Evolutionary conservation across 37 sponge, comb jelly and placozoan genomes (phyloP).

Genomic region (Amphimedon queenslandica): DNA sequence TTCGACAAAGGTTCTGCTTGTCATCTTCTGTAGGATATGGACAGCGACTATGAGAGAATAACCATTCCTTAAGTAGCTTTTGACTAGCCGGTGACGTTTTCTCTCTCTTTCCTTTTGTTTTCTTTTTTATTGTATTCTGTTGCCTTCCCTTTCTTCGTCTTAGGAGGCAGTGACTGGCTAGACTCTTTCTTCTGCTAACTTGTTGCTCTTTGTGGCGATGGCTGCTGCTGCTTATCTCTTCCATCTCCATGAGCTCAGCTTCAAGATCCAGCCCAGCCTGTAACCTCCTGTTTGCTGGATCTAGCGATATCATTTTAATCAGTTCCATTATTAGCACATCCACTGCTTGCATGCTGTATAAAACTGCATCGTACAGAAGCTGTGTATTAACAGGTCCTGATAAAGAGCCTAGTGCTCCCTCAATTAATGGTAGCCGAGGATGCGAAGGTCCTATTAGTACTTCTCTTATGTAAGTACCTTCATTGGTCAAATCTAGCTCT

Average conservation of each 20-base stretch:
- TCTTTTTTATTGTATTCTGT: neutral
- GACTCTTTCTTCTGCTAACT: too few species aligned
- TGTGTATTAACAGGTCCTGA: neutral
- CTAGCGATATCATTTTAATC: neutral
- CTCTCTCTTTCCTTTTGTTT: neutral
- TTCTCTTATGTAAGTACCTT: neutral
- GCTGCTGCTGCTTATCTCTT: too few species aligned
- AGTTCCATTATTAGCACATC: neutral
- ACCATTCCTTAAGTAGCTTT: constrained; percentile 3
- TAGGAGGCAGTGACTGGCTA: neutral
- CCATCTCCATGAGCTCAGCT: neutral
- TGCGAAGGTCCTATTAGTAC: neutral
- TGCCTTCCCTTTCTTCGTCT: neutral
- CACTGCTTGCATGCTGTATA: neutral
- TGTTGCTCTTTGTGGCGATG: neutral
- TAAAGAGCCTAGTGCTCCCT: neutral
- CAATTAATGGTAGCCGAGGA: constrained; percentile 9
- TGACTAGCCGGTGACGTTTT: neutral
- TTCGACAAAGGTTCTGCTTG: constrained; percentile 31
- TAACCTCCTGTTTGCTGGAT: neutral
- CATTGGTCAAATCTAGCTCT: too few species aligned
- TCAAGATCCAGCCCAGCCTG: neutral
- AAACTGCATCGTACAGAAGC: neutral
- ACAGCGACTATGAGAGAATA: neutral
- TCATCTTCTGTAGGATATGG: constrained; percentile 60